A percentile compares a stretch with the other conserved stretches of the same genome.
Conservation (phyloP, 2,888 invertebrate genomes). For the Andrena haemorrhoa region DNA sequence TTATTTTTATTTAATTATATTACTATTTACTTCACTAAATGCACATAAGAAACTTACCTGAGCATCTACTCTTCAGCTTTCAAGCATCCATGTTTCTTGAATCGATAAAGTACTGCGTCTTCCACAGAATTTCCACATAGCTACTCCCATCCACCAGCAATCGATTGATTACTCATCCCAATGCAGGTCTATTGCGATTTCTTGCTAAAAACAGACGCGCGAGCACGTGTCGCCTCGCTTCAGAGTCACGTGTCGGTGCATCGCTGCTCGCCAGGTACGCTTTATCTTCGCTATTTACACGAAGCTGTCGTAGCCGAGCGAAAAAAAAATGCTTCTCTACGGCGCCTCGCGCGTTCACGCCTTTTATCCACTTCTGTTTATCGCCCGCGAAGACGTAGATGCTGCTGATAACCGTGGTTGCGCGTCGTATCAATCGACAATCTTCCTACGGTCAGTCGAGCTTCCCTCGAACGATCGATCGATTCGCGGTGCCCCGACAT, state of each 20-base stretch:
- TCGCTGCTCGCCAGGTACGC: background rate
- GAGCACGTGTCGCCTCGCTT: background rate
- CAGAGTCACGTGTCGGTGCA: conserved; percentile 6
- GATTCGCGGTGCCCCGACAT: conserved; percentile 33
- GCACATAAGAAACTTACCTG: too few species aligned
- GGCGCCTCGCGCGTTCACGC: background rate
- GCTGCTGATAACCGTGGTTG: conserved; percentile 19
- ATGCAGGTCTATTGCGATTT: background rate
- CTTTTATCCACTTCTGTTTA: conserved; percentile 30
- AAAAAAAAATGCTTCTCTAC: background rate
- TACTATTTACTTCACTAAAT: too few species aligned
- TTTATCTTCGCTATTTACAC: conserved; percentile 23
- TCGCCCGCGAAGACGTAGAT: conserved; percentile 28
- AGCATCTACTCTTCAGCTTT: background rate
- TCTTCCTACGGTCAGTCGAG: conserved; percentile 17
- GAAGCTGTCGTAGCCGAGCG: background rate
- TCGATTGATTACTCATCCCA: background rate
- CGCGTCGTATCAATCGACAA: conserved; percentile 21
- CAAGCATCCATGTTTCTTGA: background rate
- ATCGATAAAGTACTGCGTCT: background rate
- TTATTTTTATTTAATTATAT: too few species aligned
- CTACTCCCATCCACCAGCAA: background rate
- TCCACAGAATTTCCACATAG: conserved; percentile 1
- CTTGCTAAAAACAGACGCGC: background rate
- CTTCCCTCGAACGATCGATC: conserved; percentile 31